These are phyloP conservation scores for Dascyllus trimaculatus DNA, from an alignment of 2,113 vertebrate genomes.

Conservation along the genomic window DNA sequence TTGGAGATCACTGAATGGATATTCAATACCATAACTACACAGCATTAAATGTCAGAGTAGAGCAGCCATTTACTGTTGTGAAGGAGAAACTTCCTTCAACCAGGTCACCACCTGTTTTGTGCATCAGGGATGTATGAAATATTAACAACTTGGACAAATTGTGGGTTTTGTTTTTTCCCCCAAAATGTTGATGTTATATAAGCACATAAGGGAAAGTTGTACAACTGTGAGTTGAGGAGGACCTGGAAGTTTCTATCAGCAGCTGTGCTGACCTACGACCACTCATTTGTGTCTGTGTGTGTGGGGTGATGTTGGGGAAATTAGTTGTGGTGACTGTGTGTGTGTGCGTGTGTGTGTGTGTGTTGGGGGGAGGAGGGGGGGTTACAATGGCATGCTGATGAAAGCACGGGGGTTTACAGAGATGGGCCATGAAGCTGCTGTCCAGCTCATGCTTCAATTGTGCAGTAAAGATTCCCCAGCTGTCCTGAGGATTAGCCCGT, in stretches of 20 bases:
- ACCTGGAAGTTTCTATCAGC: conserved; percentile 78
- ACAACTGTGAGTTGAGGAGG: conserved; percentile 46
- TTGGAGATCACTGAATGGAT: conserved; percentile 64
- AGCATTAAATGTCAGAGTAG: conserved; percentile 55
- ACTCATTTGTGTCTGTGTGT: conserved; percentile 49
- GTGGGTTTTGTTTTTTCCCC: conserved; percentile 63
- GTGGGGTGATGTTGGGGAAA: conserved; percentile 50
- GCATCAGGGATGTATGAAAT: conserved; percentile 70
- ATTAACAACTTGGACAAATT: conserved; percentile 70
- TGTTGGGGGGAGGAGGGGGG: conserved; percentile 1
- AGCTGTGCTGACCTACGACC: conserved; percentile 67
- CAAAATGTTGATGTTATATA: conserved; percentile 69
- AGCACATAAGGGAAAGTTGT: conserved; percentile 68
- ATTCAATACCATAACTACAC: conserved; percentile 68
- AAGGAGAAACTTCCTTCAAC: conserved; percentile 53
- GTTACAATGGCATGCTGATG: conserved; percentile 67
- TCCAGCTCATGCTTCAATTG: conserved; percentile 81
- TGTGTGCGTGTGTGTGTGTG: conserved; percentile 24
- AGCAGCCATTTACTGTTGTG: conserved; percentile 46
- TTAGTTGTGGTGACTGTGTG: conserved; percentile 42
- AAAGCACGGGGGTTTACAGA: conserved; percentile 67
- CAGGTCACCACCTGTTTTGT: conserved; percentile 76
- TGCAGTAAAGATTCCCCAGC: conserved; percentile 85
- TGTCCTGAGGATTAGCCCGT: conserved; percentile 82
- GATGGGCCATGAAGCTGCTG: conserved; percentile 65